Evolutionary conservation across 2,113 vertebrate genomes (phyloP), one percentile per base, ranked within the genome.

Genomic region (Sinocyclocheilus grahami): DNA sequence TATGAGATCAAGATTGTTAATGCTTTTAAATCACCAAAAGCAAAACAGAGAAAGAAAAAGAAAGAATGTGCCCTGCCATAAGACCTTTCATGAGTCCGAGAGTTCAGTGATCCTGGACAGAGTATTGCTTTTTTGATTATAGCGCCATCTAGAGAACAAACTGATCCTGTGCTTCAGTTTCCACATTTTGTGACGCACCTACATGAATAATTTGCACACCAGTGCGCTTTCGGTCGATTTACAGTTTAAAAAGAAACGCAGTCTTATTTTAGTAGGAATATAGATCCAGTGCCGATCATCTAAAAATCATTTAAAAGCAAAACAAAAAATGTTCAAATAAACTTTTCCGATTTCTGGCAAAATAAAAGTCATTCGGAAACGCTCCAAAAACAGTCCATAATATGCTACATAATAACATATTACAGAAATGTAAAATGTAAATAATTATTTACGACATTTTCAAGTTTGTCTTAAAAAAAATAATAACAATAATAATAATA

Each of bases 271-370:
- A 60, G 58, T 2, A 60, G 22, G 8, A 18, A 11, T 18, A 8
- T 10, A 39, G 33, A 69, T 33, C 39, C 39, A 7, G 39, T 39
- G 39, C 39, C 8, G 39, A 1, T 39, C 67, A 18, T 39, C 14
- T 7, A 10, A 37, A 71, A 30, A 11, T 10, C 0, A 30, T 20
- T 39, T 39, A 33, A 71, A 78, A 39, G 14, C 77, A 39, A 79
- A 79, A 55, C 76, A 55, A 27, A 51, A 51, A 27, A 37, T 12
- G 46, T 78, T 78, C 33, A 22, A 78, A 78, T 37, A 58, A 58
- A 78, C 76, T 11, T 39, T 79, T 78, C 39, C 39, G 39, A 39
- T 46, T 46, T 79, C 53, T n/a, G 30, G 20, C 78, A 62, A 4
- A 62, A 79, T 14, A n/a, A 79, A 79, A 62, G 78, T 62, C 30